Evolutionary conservation across 2,113 vertebrate genomes (phyloP).

Genomic region (Scopus umbretta): DNA sequence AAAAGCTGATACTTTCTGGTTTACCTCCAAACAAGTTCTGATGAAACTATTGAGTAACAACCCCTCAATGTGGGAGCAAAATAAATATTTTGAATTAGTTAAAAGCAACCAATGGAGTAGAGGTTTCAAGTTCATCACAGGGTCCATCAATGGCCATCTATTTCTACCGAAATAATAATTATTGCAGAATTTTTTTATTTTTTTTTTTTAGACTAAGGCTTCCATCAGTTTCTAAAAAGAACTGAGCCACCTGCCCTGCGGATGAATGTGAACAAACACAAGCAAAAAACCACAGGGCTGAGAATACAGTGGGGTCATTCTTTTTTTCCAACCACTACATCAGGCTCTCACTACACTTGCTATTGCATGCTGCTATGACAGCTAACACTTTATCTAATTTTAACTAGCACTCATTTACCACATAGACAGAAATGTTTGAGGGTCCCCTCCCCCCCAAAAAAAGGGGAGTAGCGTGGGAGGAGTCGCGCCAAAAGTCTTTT

Average conservation of each 20-base stretch:
- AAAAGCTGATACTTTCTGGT: neutral
- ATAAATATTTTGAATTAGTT: neutral
- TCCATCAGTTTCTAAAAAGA: neutral
- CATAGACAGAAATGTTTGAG: neutral
- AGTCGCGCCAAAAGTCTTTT: neutral
- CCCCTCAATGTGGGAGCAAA: neutral
- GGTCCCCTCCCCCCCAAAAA: neutral
- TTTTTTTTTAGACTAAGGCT: neutral
- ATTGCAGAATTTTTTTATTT: neutral
- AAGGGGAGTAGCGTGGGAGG: neutral
- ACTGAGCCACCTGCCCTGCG: neutral
- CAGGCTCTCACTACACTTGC: neutral
- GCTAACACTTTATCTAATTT: neutral
- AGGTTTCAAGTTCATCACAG: neutral
- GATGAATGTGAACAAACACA: neutral
- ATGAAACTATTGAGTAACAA: neutral
- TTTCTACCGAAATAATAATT: neutral
- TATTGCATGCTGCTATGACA: neutral
- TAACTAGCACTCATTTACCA: neutral
- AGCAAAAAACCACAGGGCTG: neutral
- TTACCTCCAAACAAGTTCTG: neutral
- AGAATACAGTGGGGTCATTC: neutral
- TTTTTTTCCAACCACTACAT: neutral
- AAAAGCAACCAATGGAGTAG: neutral
- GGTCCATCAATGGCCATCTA: fast-evolving